These are phyloP conservation scores for Patiria pectinifera DNA, from an alignment of 53 echinoderm and acorn worm genomes.

Conservation along the genomic window DNA sequence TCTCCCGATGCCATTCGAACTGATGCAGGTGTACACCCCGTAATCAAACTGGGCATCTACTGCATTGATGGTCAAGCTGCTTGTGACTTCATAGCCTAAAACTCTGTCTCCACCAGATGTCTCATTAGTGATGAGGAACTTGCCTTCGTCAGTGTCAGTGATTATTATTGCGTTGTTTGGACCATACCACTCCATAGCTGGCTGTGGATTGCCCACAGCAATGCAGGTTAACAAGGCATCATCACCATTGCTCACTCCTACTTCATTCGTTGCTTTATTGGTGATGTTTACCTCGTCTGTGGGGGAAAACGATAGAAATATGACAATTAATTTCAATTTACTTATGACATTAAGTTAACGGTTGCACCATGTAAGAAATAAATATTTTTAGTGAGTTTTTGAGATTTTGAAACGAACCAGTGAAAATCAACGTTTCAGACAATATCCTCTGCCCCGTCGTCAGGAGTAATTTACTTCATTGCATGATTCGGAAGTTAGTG, in stretches of 20 bases:
- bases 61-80: not conserved
- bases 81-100: not conserved
- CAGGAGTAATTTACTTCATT: too few species aligned
- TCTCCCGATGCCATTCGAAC: too few species aligned
- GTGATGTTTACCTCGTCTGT: not conserved
- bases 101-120: not conserved
- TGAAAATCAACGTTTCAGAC: too few species aligned
- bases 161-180: constrained; percentile 48
- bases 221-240: constrained; percentile 23
- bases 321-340: not conserved
- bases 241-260: not conserved
- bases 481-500: too few species aligned
- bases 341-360: too few species aligned
- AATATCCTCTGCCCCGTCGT: too few species aligned
- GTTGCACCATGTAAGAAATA: too few species aligned
- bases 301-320: not conserved
- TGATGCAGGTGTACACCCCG: too few species aligned
- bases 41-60: too few species aligned
- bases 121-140: not conserved
- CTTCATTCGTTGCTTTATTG: constrained; percentile 35
- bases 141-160: not conserved
- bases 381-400: too few species aligned
- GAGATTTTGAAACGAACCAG: too few species aligned
- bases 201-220: constrained; percentile 37
- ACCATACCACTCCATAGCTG: not conserved